Percentiles rank a stretch among this genome's conserved stretches.
These are phyloP conservation scores for Loripinus fragilis DNA, from an alignment of 2,888 invertebrate genomes.

Conservation along the genomic window DNA sequence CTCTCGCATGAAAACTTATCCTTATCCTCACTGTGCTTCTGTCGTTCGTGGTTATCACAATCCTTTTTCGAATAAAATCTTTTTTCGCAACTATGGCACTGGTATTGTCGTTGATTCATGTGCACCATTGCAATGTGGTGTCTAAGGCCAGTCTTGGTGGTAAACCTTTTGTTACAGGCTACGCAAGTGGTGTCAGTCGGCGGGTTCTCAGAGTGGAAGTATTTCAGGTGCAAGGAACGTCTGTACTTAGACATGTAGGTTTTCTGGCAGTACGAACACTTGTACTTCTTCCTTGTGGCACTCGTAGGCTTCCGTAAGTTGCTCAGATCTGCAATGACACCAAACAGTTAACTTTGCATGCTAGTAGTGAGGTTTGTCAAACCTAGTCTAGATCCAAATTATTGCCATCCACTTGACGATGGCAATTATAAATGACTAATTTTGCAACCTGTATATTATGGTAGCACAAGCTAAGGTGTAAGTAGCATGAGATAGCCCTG, in stretches of 20 bases:
- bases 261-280: background rate
- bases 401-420: too few species aligned
- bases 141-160: background rate
- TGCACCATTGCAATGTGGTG: background rate
- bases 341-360: too few species aligned
- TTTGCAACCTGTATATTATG: too few species aligned
- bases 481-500: too few species aligned
- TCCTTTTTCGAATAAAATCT: background rate
- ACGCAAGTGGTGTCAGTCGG: background rate
- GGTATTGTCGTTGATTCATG: background rate
- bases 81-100: background rate
- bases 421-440: too few species aligned
- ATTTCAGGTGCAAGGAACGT: background rate
- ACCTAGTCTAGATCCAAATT: too few species aligned
- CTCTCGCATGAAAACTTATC: background rate
- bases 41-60: background rate
- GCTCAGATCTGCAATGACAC: too few species aligned
- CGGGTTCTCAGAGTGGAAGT: background rate
- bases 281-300: background rate
- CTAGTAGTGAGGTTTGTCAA: too few species aligned
- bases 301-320: too few species aligned
- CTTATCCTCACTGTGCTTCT: background rate
- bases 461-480: too few species aligned
- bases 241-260: background rate
- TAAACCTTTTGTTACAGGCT: background rate